Conservation (phyloP, 2,797 vertebrate species). For the Euthynnus affinis region DNA sequence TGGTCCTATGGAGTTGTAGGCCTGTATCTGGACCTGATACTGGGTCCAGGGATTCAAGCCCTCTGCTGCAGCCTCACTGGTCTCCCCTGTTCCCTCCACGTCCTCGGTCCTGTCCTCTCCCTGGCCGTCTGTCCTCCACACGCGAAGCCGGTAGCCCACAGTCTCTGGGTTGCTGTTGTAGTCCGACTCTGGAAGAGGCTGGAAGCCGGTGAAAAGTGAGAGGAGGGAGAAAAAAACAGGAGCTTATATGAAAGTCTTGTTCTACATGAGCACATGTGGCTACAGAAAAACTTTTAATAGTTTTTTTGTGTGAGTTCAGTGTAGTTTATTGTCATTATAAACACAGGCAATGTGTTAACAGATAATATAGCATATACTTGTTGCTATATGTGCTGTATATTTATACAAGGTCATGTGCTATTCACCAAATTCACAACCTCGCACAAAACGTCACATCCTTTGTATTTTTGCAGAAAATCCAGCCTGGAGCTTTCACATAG, state of each 20-base stretch:
- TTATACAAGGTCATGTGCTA: slow-evolving; percentile 5
- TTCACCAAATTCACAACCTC: no score
- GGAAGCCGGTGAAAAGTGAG: slow-evolving; percentile 24
- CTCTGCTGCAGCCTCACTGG: slow-evolving; percentile 87
- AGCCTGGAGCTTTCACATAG: no score
- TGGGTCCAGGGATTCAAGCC: slow-evolving; percentile 92
- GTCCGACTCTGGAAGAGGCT: slow-evolving; percentile 91
- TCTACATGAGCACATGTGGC: neutral
- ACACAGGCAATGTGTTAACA: neutral
- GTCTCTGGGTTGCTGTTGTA: slow-evolving; percentile 94
- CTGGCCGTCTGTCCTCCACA: slow-evolving; percentile 83
- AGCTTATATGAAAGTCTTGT: neutral
- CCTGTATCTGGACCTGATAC: slow-evolving; percentile 93
- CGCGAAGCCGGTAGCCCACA: slow-evolving; percentile 90
- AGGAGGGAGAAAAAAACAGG: neutral
- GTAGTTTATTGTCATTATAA: neutral
- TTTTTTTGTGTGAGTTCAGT: neutral
- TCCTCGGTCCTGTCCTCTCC: slow-evolving; percentile 74
- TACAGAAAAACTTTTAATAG: neutral
- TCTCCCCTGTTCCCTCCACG: slow-evolving; percentile 73
- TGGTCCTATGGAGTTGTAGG: slow-evolving; percentile 93
- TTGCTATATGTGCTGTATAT: neutral
- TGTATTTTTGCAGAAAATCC: no score
- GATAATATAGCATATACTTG: neutral
- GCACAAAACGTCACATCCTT: no score